These are phyloP conservation scores for Dreissena rostriformis DNA, from an alignment of 1,140 invertebrate genomes.

Conservation along the genomic window DNA sequence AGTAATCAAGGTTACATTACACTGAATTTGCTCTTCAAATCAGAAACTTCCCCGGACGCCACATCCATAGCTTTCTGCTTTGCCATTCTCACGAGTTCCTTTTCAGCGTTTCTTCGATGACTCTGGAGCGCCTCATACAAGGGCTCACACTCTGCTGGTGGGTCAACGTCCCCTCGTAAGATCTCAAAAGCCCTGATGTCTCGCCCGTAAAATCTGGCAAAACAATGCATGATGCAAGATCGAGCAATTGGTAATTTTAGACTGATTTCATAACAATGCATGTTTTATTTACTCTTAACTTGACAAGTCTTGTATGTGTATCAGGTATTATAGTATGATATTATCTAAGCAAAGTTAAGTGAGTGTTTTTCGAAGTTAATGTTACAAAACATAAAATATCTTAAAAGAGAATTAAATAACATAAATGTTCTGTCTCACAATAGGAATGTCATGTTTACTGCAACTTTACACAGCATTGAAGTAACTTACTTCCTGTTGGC, in stretches of 20 bases:
- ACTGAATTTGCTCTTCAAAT: conserved; percentile 33
- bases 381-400: too few relatives aligned
- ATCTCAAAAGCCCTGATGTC: conserved; percentile 75
- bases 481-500: conserved; percentile 77
- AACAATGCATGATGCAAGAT: neutral
- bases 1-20: neutral
- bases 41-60: neutral
- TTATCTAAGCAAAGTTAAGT: too few relatives aligned
- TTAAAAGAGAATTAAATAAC: too few relatives aligned
- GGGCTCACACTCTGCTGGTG: conserved; percentile 70
- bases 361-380: too few relatives aligned
- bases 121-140: conserved; percentile 73
- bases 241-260: too few relatives aligned
- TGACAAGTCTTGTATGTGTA: too few relatives aligned
- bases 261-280: too few relatives aligned
- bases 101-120: conserved; percentile 67
- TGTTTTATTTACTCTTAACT: too few relatives aligned
- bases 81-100: conserved; percentile 62
- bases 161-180: conserved; percentile 68
- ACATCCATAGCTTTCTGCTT: conserved; percentile 63
- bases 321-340: too few relatives aligned
- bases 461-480: neutral
- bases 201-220: conserved; percentile 74
- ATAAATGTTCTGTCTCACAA: neutral
- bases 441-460: neutral